These are phyloP conservation scores for Athripsodes cinereus DNA, from an alignment of 2,888 invertebrate genomes.

Conservation along the genomic window DNA sequence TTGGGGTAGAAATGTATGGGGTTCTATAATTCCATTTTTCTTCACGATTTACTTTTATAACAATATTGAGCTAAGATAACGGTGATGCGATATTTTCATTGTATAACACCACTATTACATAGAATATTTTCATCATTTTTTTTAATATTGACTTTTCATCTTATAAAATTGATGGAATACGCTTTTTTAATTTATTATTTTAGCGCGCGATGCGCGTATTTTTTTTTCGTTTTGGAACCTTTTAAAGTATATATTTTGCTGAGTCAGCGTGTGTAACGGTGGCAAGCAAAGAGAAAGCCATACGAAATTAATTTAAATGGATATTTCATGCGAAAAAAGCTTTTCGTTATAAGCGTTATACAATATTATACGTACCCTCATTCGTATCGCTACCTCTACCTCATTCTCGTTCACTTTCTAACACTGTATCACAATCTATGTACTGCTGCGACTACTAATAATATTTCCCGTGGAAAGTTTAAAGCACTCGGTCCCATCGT, in stretches of 20 bases:
- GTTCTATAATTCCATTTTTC: no score
- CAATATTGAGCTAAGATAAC: no score
- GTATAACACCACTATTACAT: no score
- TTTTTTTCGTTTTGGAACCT: background rate
- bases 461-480: constrained; percentile 20
- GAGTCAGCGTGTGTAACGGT: background rate
- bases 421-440: no score
- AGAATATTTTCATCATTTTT: no score
- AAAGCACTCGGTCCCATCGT: constrained; percentile 18
- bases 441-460: background rate
- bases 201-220: no score
- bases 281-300: constrained; percentile 8
- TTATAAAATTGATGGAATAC: background rate
- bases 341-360: constrained; percentile 14
- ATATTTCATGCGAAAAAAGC: constrained; percentile 22
- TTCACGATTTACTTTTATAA: no score
- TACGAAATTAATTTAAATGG: constrained; percentile 21
- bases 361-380: constrained; percentile 1
- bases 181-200: background rate
- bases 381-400: background rate
- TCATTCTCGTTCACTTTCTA: no score
- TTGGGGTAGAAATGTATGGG: no score
- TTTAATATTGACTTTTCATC: background rate
- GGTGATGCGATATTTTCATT: no score
- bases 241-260: background rate